Conservation (phyloP, 2,797 vertebrate genomes). For the Etheostoma nigrum region DNA sequence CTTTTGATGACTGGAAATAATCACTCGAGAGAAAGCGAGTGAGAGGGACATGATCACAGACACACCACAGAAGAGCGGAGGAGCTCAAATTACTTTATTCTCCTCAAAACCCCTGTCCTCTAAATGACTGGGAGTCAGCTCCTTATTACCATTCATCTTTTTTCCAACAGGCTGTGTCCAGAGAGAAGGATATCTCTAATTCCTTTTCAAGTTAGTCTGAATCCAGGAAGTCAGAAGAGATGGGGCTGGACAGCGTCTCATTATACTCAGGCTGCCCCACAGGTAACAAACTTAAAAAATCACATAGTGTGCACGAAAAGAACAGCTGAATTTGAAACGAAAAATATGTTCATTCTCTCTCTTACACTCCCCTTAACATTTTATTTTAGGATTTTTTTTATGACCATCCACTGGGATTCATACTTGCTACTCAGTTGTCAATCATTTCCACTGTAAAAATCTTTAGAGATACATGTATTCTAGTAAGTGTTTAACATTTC, state of each 20-base stretch:
- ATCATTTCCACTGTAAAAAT: neutral
- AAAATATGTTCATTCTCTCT: constrained; percentile 29
- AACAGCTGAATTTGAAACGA: constrained; percentile 48
- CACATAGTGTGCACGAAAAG: constrained; percentile 67
- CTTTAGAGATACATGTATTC: neutral
- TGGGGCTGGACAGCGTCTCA: constrained; percentile 69
- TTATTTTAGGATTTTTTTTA: constrained; percentile 1
- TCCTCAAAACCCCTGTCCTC: constrained; percentile 62
- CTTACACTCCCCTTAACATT: constrained; percentile 8
- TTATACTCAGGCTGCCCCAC: constrained; percentile 73
- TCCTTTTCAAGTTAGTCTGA: constrained; percentile 78
- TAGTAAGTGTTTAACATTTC: neutral
- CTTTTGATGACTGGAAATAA: constrained; percentile 82
- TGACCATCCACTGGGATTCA: neutral
- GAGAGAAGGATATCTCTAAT: constrained; percentile 76
- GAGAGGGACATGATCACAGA: constrained; percentile 76
- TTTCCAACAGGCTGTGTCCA: constrained; percentile 74
- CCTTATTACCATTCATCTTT: constrained; percentile 78
- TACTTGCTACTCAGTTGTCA: neutral
- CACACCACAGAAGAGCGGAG: constrained; percentile 54
- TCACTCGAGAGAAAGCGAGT: constrained; percentile 71
- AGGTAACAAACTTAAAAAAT: constrained; percentile 70
- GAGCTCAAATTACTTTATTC: constrained; percentile 70
- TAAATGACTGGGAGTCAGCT: constrained; percentile 73
- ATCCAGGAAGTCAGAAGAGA: constrained; percentile 73